Evolutionary conservation across 2,113 vertebrate species (phyloP).

Genomic region (Microcebus griseorufus): DNA sequence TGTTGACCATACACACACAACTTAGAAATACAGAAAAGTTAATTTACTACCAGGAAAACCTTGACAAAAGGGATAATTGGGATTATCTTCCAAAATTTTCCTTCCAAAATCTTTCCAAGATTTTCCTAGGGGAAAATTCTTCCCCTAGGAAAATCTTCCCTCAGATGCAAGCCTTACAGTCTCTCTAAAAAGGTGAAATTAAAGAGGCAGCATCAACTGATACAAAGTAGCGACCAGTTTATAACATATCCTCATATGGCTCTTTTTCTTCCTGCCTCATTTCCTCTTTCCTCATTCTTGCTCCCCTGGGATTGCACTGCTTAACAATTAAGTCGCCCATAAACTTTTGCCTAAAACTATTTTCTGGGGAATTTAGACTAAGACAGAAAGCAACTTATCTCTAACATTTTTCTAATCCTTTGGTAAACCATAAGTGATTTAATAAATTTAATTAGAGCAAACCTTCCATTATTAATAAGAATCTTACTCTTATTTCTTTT

Average conservation of each 20-base stretch:
- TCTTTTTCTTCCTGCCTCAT: too few relatives aligned
- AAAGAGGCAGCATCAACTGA: not conserved
- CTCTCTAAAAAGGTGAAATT: not conserved
- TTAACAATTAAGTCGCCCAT: not conserved
- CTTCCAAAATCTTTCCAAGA: too few relatives aligned
- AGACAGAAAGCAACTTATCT: not conserved
- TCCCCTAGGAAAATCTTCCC: not conserved
- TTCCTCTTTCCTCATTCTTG: not conserved
- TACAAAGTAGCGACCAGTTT: not conserved
- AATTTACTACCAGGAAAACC: not conserved
- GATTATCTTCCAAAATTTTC: too few relatives aligned
- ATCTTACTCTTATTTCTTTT: not conserved
- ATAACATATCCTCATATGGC: rapidly evolving
- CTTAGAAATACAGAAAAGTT: not conserved
- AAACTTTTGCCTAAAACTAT: not conserved
- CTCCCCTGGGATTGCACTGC: not conserved
- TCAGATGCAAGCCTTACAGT: not conserved
- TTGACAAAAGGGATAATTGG: not conserved
- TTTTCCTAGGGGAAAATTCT: not conserved
- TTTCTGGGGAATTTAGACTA: not conserved
- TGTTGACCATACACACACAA: not conserved
- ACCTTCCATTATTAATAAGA: not conserved
- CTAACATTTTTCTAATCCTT: not conserved
- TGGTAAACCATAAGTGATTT: not conserved
- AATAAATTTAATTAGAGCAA: not conserved